Base-by-base conservation (phyloP, 2,113 vertebrate species). In the Anoplopoma fimbria region DNA sequence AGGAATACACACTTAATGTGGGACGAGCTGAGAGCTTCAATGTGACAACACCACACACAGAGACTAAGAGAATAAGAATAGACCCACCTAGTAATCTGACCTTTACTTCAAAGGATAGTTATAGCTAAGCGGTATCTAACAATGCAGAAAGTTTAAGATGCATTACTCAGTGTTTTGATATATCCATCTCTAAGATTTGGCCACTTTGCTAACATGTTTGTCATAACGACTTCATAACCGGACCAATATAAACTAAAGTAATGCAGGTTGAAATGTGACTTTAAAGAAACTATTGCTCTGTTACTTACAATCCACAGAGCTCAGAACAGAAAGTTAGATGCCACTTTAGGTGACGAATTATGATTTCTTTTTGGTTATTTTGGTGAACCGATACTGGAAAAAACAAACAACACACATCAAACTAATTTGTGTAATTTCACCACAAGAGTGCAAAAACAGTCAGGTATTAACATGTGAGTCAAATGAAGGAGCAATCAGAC, bases 391-490 rank as follows among this genome's bases (percentile, higher is more conserved):
- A 61, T 31, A n/a, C 3, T 6, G 33, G 27, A 3, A n/a, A 40
- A 60, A 77, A 8, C 25, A 15, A 57, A 55, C 9, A 53, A 9
- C 51, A 55, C 25, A 55, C 53, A 53, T n/a, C n/a, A 40, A 33
- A 62, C 2, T 17, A 6, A 10, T 10, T 9, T 60, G 29, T 23
- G 27, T n/a, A 21, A 71, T 60, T 75, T 58, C 42, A 81, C n/a
- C 62, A n/a, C 9, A 76, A 36, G 2, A 45, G n/a, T 53, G 45
- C 29, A 78, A 74, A 58, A 57, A 55, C 14, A 53, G 68, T 19
- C 36, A 34, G 38, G 14, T 55, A 73, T 58, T 57, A 79, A 79
- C 69, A 63, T 58, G 55, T 65, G 27, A 83, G 5, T 21, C 17
- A 63, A 76, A 82, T 19, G 72, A 55, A 55, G 5, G 53, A 65